Conservation (phyloP, 2,888 invertebrate species). For the Apodemia mormo region DNA sequence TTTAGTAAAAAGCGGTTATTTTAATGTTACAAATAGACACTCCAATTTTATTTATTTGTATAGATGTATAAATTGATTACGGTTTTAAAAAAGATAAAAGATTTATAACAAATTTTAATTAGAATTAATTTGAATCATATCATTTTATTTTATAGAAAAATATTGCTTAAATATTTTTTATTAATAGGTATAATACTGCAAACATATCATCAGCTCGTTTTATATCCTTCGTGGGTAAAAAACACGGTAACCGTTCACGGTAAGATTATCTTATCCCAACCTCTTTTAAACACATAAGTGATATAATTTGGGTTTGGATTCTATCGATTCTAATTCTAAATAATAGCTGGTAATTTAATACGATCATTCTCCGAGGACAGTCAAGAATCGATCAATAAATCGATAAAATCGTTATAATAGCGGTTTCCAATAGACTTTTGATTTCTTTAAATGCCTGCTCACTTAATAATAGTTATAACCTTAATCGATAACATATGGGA, state of each 20-base stretch:
- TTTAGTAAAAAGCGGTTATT: no score
- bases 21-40: no score
- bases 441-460: constrained; percentile 81
- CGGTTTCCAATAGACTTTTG: constrained; percentile 74
- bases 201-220: no score
- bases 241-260: constrained; percentile 36
- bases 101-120: no score
- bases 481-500: constrained; percentile 58
- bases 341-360: constrained; percentile 78
- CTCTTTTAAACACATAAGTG: constrained; percentile 81
- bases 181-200: no score
- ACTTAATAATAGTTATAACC: constrained; percentile 77
- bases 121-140: no score
- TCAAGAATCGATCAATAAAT: constrained; percentile 81
- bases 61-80: no score
- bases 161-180: no score
- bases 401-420: constrained; percentile 78
- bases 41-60: no score
- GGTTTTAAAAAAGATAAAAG: no score
- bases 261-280: constrained; percentile 71
- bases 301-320: constrained; percentile 79
- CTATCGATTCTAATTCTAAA: constrained; percentile 80
- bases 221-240: constrained; percentile 16
- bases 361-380: constrained; percentile 76
- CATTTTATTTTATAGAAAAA: no score